These are phyloP conservation scores for Piezodorus guildinii DNA, from an alignment of 1,140 invertebrate species.

Conservation along the genomic window DNA sequence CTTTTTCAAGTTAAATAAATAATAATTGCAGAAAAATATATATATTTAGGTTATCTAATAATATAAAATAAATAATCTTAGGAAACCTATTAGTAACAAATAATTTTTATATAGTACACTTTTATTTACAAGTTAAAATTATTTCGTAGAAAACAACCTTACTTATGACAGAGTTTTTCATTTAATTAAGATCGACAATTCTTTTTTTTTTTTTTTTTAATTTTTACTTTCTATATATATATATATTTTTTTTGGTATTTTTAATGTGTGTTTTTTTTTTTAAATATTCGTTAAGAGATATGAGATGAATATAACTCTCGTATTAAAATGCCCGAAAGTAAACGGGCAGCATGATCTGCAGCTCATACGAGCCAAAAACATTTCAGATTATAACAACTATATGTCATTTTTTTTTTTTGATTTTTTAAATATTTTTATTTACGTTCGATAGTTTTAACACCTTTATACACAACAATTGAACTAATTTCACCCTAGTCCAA, in stretches of 20 bases:
- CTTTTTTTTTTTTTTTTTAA: background rate
- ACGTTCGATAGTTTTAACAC: too few species aligned
- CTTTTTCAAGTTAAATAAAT: constrained; percentile 13
- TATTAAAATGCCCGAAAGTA: background rate
- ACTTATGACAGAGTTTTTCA: background rate
- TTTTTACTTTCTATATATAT: background rate
- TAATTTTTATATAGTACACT: background rate
- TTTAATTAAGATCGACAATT: constrained; percentile 1
- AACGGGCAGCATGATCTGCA: too few species aligned
- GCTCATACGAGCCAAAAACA: too few species aligned
- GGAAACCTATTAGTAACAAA: constrained; percentile 8
- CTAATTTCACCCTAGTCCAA: too few species aligned
- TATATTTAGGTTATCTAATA: constrained; percentile 13
- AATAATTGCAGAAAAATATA: constrained; percentile 16
- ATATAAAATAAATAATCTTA: constrained; percentile 12
- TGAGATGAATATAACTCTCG: background rate
- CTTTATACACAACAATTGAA: too few species aligned
- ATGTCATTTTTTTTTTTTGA: too few species aligned
- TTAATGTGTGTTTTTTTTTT: background rate
- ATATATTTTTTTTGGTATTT: background rate
- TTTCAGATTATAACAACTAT: too few species aligned
- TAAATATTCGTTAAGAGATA: background rate
- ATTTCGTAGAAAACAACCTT: constrained; percentile 1
- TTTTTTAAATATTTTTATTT: too few species aligned
- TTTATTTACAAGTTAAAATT: constrained; percentile 11